Evolutionary conservation across 1,140 invertebrate species (phyloP), one percentile per base, ranked within the genome.

Genomic region (Trichonephila clavata): DNA sequence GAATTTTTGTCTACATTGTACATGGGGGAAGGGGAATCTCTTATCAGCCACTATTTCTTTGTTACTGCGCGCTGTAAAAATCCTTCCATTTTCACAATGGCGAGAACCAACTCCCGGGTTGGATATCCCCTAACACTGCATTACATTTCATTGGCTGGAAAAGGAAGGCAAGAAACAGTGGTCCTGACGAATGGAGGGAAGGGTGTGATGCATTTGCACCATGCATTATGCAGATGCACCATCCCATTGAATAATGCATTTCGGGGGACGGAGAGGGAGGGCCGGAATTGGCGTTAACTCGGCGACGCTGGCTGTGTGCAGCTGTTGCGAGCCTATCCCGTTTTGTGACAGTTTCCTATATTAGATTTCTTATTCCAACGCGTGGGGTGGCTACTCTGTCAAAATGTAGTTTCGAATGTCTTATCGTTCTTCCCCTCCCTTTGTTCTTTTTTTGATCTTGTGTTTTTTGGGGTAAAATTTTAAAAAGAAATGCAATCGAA

Each of bases 121-220:
- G 39, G 39, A 32, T 83, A 43, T 57, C 80, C 81, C 13, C 81
- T 50, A 83, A 50, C 81, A 14, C 39, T n/a, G 50, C 81, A 83
- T 83, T 83, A 83, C 81, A 83, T 83, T 83, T 83, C 81, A 83
- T 83, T 83, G 81, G 39, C n/a, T 59, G 81, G 81, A 83, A 57
- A 83, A 32, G 27, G 18, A 16, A 27, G 27, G 43, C 24, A 77
- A 32, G 27, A 77, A 77, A 77, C 68, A 77, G 24, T 77, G 27
- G 27, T 77, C 27, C 24, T 16, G 24, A 27, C 24, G 27, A 77
- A 27, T 77, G 24, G 27, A 14, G 68, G 24, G 27, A 24, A 24
- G 27, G 68, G 13, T 5, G 16, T 32, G 50, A 20, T 83, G 39
- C 39, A 13, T 50, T 83, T 39, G 50, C 81, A 83, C 50, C 81